These are phyloP conservation scores for Thereva nobilitata DNA, from an alignment of 2,888 invertebrate species.

Conservation along the genomic window DNA sequence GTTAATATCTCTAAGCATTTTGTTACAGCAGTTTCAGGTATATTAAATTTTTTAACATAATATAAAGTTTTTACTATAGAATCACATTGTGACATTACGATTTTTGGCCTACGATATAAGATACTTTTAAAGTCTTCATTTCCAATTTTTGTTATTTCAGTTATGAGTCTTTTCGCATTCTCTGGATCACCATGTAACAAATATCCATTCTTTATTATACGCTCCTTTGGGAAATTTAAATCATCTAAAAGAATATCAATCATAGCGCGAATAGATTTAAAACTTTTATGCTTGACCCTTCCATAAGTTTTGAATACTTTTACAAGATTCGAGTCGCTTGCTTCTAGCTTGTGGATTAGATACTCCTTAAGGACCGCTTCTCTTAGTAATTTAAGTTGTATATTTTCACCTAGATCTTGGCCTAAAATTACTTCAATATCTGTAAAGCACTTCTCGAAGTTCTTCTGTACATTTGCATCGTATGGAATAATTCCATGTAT, in stretches of 20 bases:
- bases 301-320: slow-evolving; percentile 54
- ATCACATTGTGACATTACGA: slow-evolving; percentile 65
- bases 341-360: slow-evolving; percentile 56
- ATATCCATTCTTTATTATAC: slow-evolving; percentile 65
- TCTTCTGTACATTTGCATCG: slow-evolving; percentile 55
- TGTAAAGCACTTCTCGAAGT: slow-evolving; percentile 49
- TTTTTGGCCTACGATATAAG: slow-evolving; percentile 64
- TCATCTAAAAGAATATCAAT: slow-evolving; percentile 62
- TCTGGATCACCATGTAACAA: slow-evolving; percentile 64
- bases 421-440: slow-evolving; percentile 40
- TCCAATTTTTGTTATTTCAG: slow-evolving; percentile 61
- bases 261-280: slow-evolving; percentile 61
- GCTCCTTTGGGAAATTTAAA: slow-evolving; percentile 61
- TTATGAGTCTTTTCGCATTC: slow-evolving; percentile 63
- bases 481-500: slow-evolving; percentile 52
- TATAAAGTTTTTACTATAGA: slow-evolving; percentile 62
- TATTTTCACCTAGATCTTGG: slow-evolving; percentile 44
- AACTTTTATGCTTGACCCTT: slow-evolving; percentile 58
- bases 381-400: slow-evolving; percentile 51
- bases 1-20: slow-evolving; percentile 64
- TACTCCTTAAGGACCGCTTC: slow-evolving; percentile 52
- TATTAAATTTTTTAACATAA: slow-evolving; percentile 63
- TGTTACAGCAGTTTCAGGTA: slow-evolving; percentile 62
- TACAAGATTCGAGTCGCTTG: slow-evolving; percentile 52
- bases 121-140: slow-evolving; percentile 63